These are phyloP conservation scores for Goniozus legneri DNA, from an alignment of 1,140 invertebrate genomes.

Conservation along the genomic window DNA sequence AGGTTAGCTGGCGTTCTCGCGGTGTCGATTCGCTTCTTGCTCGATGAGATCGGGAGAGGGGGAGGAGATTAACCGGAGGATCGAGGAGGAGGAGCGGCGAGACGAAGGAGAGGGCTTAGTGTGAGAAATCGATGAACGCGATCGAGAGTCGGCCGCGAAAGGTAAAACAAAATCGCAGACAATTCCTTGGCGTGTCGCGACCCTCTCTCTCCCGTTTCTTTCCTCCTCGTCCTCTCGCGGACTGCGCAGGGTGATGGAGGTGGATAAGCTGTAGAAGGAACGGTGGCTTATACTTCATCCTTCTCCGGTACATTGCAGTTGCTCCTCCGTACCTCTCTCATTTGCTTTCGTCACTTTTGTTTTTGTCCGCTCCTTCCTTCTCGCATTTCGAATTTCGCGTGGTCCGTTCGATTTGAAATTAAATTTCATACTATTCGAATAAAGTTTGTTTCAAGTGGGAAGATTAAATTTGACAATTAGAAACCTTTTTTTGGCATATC, in stretches of 20 bases:
- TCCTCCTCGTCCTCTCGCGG: slow-evolving; percentile 10
- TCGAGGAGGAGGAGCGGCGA: too few relatives aligned
- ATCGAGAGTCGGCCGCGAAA: slow-evolving; percentile 41
- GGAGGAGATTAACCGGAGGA: too few relatives aligned
- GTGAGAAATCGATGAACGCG: slow-evolving; percentile 54
- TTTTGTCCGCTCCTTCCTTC: slow-evolving; percentile 8
- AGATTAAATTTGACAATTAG: too few relatives aligned
- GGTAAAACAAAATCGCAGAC: slow-evolving; percentile 46
- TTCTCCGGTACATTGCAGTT: background rate
- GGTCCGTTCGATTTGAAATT: background rate
- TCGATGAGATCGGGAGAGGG: too few relatives aligned
- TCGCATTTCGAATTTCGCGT: background rate
- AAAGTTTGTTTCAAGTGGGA: too few relatives aligned
- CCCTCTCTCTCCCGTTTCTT: slow-evolving; percentile 17
- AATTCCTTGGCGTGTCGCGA: slow-evolving; percentile 35
- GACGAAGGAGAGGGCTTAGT: too few relatives aligned
- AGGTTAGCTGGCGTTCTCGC: slow-evolving; percentile 29
- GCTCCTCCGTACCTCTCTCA: slow-evolving; percentile 7
- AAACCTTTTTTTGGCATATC: too few relatives aligned
- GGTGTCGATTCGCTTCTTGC: too few relatives aligned
- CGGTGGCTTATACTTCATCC: slow-evolving; percentile 3
- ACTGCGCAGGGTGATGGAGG: slow-evolving; percentile 34
- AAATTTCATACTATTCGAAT: too few relatives aligned
- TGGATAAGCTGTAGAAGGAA: slow-evolving; percentile 40
- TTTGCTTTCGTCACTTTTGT: slow-evolving; percentile 8